Base-by-base conservation (phyloP, 2,888 invertebrate genomes). In the Trichopoda pennipes region DNA sequence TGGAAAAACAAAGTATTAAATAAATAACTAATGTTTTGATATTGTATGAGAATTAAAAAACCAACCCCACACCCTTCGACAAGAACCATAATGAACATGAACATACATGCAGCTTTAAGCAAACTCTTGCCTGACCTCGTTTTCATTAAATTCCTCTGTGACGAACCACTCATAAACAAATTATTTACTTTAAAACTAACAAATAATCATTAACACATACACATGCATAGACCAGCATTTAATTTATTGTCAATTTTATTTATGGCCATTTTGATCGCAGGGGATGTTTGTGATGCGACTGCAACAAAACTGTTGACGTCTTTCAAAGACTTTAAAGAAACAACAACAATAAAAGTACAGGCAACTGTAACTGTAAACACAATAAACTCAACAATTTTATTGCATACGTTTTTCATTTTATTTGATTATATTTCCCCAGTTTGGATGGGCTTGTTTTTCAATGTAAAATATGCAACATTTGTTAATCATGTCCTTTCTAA, bases 131-230 rank as follows among this genome's bases (percentile, higher is more conserved):
- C 28, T 75, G 61, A 76, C 75, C 51, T 82, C 28, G 79, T 75
- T 72, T 72, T 17, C 55, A 49, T 63, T 42, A 74, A 68, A 49
- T 49, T 63, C 32, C 42, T 32, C 16, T 19, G 32, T 68, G 60
- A 68, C 35, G 68, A 60, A 68, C 53, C 72, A 63, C 72, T 79
- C 75, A 76, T 82, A 82, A 79, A 82, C 82, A 79, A 82, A 82
- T 82, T 82, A 79, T 79, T 68, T 79, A 47, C 58, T 70, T 68
- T 21, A 56, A 72, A 72, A 47, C 75, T 28, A 68, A 82, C 82
- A 74, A 82, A 79, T 82, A 72, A 79, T 82, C 72, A 61, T 51
- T 63, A 17, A 55, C 47, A 49, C 28, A 19, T 21, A 64, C 32
- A 38, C 35, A 47, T 12, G 32, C 8, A 56, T 7, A 55, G n/a